Base-by-base conservation (phyloP, 2,888 invertebrate species). In the Chelonus formosanus region DNA sequence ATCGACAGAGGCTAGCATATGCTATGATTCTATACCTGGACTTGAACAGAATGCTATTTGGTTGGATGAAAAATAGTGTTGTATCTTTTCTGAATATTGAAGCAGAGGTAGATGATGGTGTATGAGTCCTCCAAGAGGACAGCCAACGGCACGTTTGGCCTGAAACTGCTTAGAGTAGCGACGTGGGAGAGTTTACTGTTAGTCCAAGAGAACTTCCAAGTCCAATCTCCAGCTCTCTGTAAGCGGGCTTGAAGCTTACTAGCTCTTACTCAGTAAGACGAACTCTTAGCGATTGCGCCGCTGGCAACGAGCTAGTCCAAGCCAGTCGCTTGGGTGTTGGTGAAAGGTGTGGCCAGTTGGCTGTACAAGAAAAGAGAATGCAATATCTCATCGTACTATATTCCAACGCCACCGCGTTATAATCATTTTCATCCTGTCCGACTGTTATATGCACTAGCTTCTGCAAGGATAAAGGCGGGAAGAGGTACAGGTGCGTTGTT, bases 311-410 rank as follows among this genome's bases (percentile, higher is more conserved):
- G 47, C 47, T 34, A 61, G 60, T 20, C 36, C 34, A 31, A 43
- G 31, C 40, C 57, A 10, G 45, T 57, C 45, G 59, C 43, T 53
- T 77, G 77, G 77, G 78, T 79, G 77, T 81, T 76, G 80, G 81
- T 82, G 81, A 82, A 82, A 82, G 82, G 82, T 82, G 82, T 81
- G 81, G 82, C 80, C 75, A 74, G 48, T 48, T 40, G 73, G 72
- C 75, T 71, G 70, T 76, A 76, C 75, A 75, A 80, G 79, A 80
- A 79, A 79, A 77, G 75, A 80, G 80, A 81, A 81, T 81, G 79
- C 78, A 76, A 79, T 80, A 78, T 79, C 75, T 76, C 74, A 72
- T 74, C 64, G 40, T 65, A 47, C 20, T 65, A 65, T 57, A 66
- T 62, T 36, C 61, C 6, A 61, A 47, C 31, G 36, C 60, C 55